Conservation (phyloP, 35 echinoderm and acorn worm species). For the Nesometra sesokonis region DNA sequence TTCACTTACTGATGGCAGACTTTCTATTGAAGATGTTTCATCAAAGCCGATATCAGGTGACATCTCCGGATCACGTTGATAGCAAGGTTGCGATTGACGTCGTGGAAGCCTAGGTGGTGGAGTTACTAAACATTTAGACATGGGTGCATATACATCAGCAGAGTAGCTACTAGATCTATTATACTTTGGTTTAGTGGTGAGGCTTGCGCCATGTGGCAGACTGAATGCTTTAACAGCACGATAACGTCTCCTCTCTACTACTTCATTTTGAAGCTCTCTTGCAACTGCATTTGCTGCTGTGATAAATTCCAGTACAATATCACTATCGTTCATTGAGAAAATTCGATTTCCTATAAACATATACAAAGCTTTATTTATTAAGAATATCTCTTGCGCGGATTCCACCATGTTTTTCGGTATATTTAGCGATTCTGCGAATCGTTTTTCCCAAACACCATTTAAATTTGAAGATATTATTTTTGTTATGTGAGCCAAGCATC, state of each 20-base stretch:
- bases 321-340: neutral
- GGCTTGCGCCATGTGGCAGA: neutral
- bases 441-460: neutral
- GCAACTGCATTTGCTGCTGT: neutral
- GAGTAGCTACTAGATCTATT: neutral
- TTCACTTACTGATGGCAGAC: too few species aligned
- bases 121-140: neutral
- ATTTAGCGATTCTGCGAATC: neutral
- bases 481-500: neutral
- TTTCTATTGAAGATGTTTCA: too few species aligned
- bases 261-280: neutral
- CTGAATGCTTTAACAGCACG: neutral
- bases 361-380: neutral
- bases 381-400: neutral
- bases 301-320: neutral
- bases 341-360: neutral
- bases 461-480: neutral
- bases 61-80: too few species aligned
- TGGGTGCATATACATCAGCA: neutral
- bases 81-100: neutral
- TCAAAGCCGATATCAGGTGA: too few species aligned
- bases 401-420: neutral
- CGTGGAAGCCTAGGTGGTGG: neutral
- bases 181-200: neutral
- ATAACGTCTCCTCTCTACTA: neutral